These are phyloP conservation scores for Phalloptychus januarius DNA, from an alignment of 2,797 vertebrate species.

Conservation along the genomic window DNA sequence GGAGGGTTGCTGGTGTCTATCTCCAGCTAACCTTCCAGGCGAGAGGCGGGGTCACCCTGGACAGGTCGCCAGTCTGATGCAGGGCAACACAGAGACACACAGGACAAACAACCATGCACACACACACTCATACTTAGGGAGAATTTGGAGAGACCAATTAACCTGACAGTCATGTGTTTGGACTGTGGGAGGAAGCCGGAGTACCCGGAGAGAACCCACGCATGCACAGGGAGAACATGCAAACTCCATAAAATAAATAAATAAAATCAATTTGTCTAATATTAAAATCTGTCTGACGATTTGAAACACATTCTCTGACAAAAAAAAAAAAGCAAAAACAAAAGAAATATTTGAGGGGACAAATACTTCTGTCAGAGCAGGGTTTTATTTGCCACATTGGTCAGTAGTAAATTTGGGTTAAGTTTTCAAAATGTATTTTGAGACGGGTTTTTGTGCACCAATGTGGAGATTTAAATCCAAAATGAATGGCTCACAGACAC, in stretches of 20 bases:
- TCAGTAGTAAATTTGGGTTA: background rate
- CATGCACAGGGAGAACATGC: too few relatives aligned
- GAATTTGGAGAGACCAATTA: too few relatives aligned
- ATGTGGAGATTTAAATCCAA: conserved; percentile 44
- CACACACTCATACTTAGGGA: too few relatives aligned
- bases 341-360: background rate
- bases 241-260: background rate
- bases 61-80: too few relatives aligned
- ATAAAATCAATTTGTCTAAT: background rate
- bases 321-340: background rate
- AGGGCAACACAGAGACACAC: too few relatives aligned
- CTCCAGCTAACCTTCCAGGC: too few relatives aligned
- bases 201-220: too few relatives aligned
- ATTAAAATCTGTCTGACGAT: background rate
- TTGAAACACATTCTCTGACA: background rate
- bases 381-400: background rate
- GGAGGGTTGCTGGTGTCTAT: too few relatives aligned
- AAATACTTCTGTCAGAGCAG: background rate
- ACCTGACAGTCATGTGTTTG: too few relatives aligned
- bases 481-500: conserved; percentile 41
- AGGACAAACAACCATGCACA: too few relatives aligned
- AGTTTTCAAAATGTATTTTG: background rate
- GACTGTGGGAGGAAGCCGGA: too few relatives aligned
- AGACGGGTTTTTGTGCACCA: conserved; percentile 13
- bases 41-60: too few relatives aligned